Evolutionary conservation across 2,113 vertebrate species (phyloP).

Genomic region (Scomber japonicus): DNA sequence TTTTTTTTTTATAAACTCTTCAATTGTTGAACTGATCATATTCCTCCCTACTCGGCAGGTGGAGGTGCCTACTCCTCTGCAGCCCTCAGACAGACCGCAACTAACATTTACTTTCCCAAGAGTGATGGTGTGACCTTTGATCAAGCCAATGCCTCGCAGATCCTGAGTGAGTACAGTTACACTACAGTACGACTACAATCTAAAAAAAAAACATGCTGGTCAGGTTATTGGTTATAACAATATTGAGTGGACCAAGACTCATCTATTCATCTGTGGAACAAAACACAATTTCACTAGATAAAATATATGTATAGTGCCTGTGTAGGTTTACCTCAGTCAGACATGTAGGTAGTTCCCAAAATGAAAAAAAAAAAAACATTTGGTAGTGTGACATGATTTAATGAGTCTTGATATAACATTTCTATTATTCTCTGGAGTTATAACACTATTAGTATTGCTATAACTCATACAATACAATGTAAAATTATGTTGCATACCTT

Average conservation of each 20-base stretch:
- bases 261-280: too few relatives aligned
- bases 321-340: background rate
- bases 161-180: slow-evolving; percentile 86
- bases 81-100: slow-evolving; percentile 74
- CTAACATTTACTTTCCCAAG: slow-evolving; percentile 97
- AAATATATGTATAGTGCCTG: background rate
- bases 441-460: too few relatives aligned
- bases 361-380: background rate
- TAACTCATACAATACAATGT: too few relatives aligned
- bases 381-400: too few relatives aligned
- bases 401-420: too few relatives aligned
- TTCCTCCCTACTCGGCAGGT: slow-evolving; percentile 77
- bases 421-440: too few relatives aligned
- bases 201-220: background rate
- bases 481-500: too few relatives aligned
- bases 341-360: background rate
- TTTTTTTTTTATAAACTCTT: background rate
- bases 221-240: background rate
- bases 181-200: background rate
- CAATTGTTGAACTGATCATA: background rate
- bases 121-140: slow-evolving; percentile 95
- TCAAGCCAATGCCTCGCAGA: slow-evolving; percentile 93
- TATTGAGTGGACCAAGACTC: background rate
- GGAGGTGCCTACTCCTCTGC: slow-evolving; percentile 87
- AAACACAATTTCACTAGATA: too few relatives aligned